These are phyloP conservation scores for Zygaena filipendulae DNA, from an alignment of 2,888 invertebrate genomes.

Conservation along the genomic window DNA sequence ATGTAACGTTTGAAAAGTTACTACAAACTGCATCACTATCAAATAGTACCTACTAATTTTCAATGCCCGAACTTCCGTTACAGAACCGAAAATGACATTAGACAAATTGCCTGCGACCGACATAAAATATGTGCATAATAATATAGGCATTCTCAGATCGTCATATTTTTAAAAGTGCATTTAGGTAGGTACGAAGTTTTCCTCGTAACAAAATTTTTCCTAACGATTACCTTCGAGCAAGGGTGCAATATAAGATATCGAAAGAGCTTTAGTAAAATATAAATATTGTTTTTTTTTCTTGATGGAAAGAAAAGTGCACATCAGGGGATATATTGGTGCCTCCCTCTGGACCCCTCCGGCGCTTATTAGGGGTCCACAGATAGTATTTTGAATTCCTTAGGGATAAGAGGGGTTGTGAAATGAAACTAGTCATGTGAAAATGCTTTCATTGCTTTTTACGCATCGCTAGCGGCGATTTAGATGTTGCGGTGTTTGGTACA, in stretches of 20 bases:
- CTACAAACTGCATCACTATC: no score
- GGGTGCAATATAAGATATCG: slow-evolving; percentile 24
- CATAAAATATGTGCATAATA: no score
- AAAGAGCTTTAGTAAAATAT: slow-evolving; percentile 30
- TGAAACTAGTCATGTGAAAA: slow-evolving; percentile 64
- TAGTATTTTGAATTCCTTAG: slow-evolving; percentile 58
- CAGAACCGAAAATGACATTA: no score
- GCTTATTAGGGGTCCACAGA: slow-evolving; percentile 52
- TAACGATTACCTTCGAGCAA: slow-evolving; percentile 21
- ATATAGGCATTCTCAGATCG: no score
- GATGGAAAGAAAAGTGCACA: slow-evolving; percentile 31
- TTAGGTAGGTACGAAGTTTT: no score
- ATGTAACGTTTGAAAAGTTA: no score
- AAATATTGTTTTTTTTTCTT: slow-evolving; percentile 23
- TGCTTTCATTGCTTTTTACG: slow-evolving; percentile 64
- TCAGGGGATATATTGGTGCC: no score
- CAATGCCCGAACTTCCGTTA: no score
- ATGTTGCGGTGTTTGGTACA: slow-evolving; percentile 53
- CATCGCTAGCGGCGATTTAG: slow-evolving; percentile 60
- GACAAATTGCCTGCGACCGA: no score
- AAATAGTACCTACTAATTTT: no score
- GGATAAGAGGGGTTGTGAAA: slow-evolving; percentile 53
- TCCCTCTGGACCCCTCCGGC: slow-evolving; percentile 36
- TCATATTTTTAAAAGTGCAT: no score
- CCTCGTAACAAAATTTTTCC: no score